Conservation (phyloP, 1,140 invertebrate species). For the Drosophila orena region DNA sequence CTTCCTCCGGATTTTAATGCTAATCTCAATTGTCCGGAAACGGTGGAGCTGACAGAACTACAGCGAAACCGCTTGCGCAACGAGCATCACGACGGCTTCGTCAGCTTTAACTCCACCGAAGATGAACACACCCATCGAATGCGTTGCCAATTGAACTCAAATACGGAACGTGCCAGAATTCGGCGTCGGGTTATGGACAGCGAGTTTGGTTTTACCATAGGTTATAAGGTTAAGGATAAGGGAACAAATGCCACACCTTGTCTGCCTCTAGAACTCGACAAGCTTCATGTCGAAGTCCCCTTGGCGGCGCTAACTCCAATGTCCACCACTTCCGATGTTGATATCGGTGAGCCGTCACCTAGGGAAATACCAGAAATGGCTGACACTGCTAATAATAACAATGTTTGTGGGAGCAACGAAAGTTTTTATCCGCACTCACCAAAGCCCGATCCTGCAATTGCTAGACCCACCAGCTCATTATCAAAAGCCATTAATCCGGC, state of each 20-base stretch:
- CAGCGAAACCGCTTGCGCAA: slow-evolving; percentile 74
- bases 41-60: slow-evolving; percentile 55
- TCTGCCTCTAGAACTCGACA: slow-evolving; percentile 38
- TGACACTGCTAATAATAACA: slow-evolving; percentile 32
- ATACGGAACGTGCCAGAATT: slow-evolving; percentile 46
- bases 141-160: slow-evolving; percentile 19
- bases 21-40: slow-evolving; percentile 54
- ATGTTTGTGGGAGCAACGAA: background rate
- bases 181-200: slow-evolving; percentile 52
- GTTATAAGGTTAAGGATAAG: background rate
- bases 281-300: slow-evolving; percentile 26
- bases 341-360: slow-evolving; percentile 10
- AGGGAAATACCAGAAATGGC: background rate
- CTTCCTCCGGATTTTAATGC: slow-evolving; percentile 62
- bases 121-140: slow-evolving; percentile 26
- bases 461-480: background rate
- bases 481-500: background rate
- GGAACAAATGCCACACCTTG: slow-evolving; percentile 1
- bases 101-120: slow-evolving; percentile 44
- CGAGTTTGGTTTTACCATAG: slow-evolving; percentile 54
- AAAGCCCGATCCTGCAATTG: background rate
- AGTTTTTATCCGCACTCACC: background rate
- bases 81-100: slow-evolving; percentile 65
- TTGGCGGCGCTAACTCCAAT: slow-evolving; percentile 54
- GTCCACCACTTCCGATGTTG: slow-evolving; percentile 78